Evolutionary conservation across 1,140 invertebrate species (phyloP), one percentile per base, ranked within the genome.

Genomic region (Drosophila miranda): DNA sequence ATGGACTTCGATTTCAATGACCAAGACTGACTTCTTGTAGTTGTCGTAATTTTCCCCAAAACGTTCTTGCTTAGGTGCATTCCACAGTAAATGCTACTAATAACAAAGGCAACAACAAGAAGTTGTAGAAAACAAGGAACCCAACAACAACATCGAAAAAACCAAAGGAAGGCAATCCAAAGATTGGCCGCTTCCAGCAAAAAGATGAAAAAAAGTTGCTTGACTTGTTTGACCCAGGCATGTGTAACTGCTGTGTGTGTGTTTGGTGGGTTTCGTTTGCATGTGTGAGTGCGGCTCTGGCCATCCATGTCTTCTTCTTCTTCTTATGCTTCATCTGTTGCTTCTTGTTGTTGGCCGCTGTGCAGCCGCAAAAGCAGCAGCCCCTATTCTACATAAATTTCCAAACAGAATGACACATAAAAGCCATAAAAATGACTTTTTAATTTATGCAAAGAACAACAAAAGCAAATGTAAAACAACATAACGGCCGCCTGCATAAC

Each of bases 31-130:
- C 52, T 67, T 55, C 55, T 69, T 74, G 70, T 62, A 28, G 44
- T 44, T 69, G 61, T 75, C 68, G 66, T 86, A 75, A 75, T 80
- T 87, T 87, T 81, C 78, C 57, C 57, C 77, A 67, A 86, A 87
- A 82, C 78, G 83, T 86, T 86, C 82, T 86, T 82, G 82, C 82
- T 87, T 78, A 87, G 80, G 84, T 87, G 82, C 82, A 86, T 86
- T 86, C 82, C 82, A 82, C 78, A 86, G 78, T 86, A 86, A 86
- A 86, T 86, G 82, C 82, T 86, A 86, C 82, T 87, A 86, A 86
- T 87, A 86, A 82, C 75, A 82, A 83, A 78, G 58, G 53, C 58
- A 72, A 62, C 73, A 72, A 49, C 58, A 66, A 43, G 57, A 62
- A 58, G 70, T 74, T 62, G 70, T 69, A 54, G 70, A 38, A 38